These are phyloP conservation scores for Drosophila recens DNA, from an alignment of 2,888 invertebrate genomes.

Conservation along the genomic window DNA sequence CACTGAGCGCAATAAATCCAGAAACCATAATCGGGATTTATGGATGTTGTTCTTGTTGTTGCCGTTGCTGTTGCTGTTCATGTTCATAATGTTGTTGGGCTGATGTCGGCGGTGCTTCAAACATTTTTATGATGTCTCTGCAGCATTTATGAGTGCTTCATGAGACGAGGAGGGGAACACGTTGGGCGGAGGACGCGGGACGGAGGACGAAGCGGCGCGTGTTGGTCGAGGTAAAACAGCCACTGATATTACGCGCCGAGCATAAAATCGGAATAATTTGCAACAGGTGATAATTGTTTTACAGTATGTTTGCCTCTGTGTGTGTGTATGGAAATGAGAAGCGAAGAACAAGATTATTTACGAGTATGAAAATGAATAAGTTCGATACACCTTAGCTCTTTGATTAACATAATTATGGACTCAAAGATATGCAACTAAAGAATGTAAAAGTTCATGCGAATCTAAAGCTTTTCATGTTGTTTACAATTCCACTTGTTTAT, in stretches of 20 bases:
- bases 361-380: constrained; percentile 19
- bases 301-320: constrained; percentile 64
- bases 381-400: constrained; percentile 1
- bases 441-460: background rate
- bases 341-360: constrained; percentile 50
- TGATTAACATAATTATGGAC: background rate
- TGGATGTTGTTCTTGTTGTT: constrained; percentile 66
- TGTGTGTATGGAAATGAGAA: constrained; percentile 3
- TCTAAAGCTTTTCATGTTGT: background rate
- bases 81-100: constrained; percentile 51
- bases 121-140: constrained; percentile 81
- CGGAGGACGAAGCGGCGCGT: constrained; percentile 9
- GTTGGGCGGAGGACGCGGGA: constrained; percentile 5
- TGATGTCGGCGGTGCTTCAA: constrained; percentile 72
- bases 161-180: constrained; percentile 7
- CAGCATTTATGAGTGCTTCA: constrained; percentile 74
- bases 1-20: constrained; percentile 74
- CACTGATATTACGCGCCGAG: constrained; percentile 73
- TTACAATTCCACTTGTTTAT: background rate
- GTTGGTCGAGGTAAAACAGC: constrained; percentile 58
- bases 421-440: background rate
- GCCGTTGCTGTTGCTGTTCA: constrained; percentile 31
- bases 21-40: constrained; percentile 81
- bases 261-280: constrained; percentile 79
- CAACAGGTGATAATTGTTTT: constrained; percentile 82